These are phyloP conservation scores for Mactra quadrangularis DNA, from an alignment of 1,140 invertebrate genomes.

Conservation along the genomic window DNA sequence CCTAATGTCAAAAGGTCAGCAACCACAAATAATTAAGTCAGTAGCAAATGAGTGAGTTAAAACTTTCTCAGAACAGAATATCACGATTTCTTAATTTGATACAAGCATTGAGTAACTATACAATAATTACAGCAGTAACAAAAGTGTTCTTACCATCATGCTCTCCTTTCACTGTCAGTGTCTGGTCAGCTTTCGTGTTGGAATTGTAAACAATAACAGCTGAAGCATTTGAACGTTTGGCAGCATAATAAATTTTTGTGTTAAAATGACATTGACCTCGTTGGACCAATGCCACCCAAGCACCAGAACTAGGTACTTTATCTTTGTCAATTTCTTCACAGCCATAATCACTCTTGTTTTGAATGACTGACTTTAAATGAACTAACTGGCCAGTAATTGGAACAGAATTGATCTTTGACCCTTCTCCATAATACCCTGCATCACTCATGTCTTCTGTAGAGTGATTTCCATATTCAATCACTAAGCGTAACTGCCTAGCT, in stretches of 20 bases:
- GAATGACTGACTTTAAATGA: neutral
- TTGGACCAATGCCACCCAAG: constrained; percentile 62
- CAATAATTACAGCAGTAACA: no score
- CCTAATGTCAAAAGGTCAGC: no score
- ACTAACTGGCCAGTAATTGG: constrained; percentile 28
- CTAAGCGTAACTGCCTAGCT: neutral
- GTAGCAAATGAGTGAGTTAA: no score
- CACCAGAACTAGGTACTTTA: constrained; percentile 13
- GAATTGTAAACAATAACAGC: constrained; percentile 56
- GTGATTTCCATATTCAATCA: neutral
- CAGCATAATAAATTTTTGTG: constrained; percentile 44
- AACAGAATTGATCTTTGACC: neutral
- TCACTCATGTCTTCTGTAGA: neutral
- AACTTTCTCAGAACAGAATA: no score
- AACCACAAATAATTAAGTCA: no score
- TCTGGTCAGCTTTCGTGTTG: neutral
- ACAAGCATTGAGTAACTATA: no score
- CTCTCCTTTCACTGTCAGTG: neutral
- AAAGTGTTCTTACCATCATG: constrained; percentile 28
- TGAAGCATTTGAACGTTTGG: constrained; percentile 44
- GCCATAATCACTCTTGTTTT: constrained; percentile 38
- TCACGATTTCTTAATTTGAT: no score
- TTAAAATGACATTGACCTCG: constrained; percentile 53
- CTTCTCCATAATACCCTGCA: neutral
- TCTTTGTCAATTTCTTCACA: constrained; percentile 20